Conservation (phyloP, 2,113 vertebrate genomes). For the Pomatostomus ruficeps region DNA sequence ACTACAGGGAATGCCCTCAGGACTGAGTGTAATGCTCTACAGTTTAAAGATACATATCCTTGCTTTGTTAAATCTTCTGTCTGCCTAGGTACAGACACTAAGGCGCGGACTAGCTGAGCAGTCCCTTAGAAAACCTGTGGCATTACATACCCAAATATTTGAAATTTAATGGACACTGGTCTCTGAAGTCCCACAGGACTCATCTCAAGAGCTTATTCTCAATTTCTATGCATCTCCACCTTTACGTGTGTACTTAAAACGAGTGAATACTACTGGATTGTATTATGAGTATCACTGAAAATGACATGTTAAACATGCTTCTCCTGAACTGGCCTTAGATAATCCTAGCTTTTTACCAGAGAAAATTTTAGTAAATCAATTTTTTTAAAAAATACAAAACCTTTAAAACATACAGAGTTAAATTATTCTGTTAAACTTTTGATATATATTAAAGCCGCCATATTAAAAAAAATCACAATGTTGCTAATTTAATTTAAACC, state of each 20-base stretch:
- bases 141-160: not conserved
- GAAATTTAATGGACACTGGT: not conserved
- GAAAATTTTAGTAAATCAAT: not conserved
- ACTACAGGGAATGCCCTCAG: not conserved
- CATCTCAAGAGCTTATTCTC: not conserved
- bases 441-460: not conserved
- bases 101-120: not conserved
- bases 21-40: not conserved
- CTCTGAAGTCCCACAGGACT: not conserved
- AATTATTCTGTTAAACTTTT: not conserved
- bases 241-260: not conserved
- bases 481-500: slow-evolving; percentile 31
- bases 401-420: not conserved
- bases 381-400: not conserved
- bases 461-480: not conserved
- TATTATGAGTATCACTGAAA: not conserved
- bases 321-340: not conserved
- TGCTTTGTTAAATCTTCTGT: not conserved
- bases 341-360: not conserved
- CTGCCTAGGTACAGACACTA: not conserved
- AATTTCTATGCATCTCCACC: not conserved
- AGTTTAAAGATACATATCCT: not conserved
- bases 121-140: not conserved
- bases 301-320: not conserved
- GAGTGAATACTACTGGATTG: not conserved